Evolutionary conservation across 2,113 vertebrate species (phyloP), one percentile per base, ranked within the genome.

Genomic region (Phalacrocorax brasilianus): DNA sequence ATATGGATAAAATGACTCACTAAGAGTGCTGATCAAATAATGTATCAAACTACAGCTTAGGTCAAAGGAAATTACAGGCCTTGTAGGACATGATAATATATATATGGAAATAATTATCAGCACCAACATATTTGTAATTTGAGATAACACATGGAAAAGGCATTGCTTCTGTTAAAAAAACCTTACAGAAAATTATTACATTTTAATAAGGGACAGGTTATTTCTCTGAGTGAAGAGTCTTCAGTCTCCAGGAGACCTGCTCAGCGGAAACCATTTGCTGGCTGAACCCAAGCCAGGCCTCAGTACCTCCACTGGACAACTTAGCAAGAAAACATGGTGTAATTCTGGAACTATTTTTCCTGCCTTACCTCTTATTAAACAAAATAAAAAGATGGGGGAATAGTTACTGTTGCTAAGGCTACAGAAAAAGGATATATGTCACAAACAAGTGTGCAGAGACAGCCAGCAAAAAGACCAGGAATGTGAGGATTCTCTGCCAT

Each of bases 51-150:
- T 94, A 95, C 90, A 98, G 96, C 77, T 88, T 50, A 97, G 97
- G 98, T 98, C 98, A 98, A 97, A 98, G 80, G 89, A 98, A 98
- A 98, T 97, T 97, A 95, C 53, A 97, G 89, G 97, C 90, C 91
- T 98, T 96, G 96, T 26, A 96, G 90, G 94, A 97, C 95, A 88
- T 38, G 89, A 85, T 97, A 97, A 97, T 96, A 97, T 97, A 97
- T 97, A 97, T 88, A 96, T 96, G 88, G 79, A 97, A 98, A 98
- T 97, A 97, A 90, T 95, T 92, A 96, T 76, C 93, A 94, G 71
- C 87, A 92, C 67, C 77, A 95, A 97, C 75, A 93, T 95, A 95
- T 53, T 94, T 86, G 93, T 95, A 96, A 93, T 94, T 89, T 91
- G 88, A 95, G 76, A 96, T 95, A 97, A 95, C 47, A 79, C 42